Percentiles rank a stretch among this genome's conserved stretches.
These are phyloP conservation scores for Tangara arthus DNA, from an alignment of 2,797 vertebrate genomes.

Conservation along the genomic window DNA sequence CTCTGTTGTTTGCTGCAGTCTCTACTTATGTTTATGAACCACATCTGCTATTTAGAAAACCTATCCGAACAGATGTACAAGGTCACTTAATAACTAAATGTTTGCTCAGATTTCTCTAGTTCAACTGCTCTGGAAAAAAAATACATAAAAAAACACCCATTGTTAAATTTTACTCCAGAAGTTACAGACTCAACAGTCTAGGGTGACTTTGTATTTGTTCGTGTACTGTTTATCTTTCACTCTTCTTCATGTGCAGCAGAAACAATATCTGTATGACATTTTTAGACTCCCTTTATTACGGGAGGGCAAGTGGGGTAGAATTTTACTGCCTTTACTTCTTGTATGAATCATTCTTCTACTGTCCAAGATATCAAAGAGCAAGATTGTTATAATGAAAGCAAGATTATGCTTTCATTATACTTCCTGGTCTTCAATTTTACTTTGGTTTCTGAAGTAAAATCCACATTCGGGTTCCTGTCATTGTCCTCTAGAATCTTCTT, in stretches of 20 bases:
- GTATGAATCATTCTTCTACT: neutral
- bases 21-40: neutral
- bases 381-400: neutral
- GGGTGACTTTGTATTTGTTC: neutral
- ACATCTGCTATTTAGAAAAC: neutral
- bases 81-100: neutral
- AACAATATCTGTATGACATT: neutral
- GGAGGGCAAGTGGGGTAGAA: fast-evolving
- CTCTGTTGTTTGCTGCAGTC: neutral
- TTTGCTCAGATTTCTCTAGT: neutral
- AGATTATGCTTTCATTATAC: neutral
- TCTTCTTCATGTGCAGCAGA: neutral
- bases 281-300: neutral
- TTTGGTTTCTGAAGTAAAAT: neutral
- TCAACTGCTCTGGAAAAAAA: neutral
- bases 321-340: neutral
- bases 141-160: fast-evolving
- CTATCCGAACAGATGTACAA: neutral
- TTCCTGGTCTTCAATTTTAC: neutral
- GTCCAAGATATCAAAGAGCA: neutral
- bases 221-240: neutral
- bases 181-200: neutral
- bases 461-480: neutral
- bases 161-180: neutral
- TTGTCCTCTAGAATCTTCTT: neutral